phyloP scores from a whole-genome alignment of 2,797 vertebrate genomes.

The Rallus crepitans region DNA sequence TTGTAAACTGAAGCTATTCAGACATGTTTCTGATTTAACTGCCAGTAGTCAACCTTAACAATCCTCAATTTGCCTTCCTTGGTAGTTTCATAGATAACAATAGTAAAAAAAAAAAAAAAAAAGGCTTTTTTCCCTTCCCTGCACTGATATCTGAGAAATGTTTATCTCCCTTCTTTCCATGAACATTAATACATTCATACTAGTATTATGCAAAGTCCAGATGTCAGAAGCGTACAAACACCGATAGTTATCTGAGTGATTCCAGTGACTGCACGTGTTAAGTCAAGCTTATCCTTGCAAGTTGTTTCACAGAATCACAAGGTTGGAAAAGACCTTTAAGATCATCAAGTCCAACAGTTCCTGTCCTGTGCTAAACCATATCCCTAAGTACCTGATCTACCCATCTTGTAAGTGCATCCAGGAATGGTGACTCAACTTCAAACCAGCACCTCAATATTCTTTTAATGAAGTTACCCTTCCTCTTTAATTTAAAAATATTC shows the following conservation, averaged over 20 bases:
- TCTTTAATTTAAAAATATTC: not conserved
- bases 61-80: not conserved
- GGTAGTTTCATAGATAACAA: not conserved
- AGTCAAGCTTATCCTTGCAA: rapidly evolving
- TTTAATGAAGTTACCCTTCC: not conserved
- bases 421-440: too few species aligned
- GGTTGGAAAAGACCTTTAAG: too few species aligned
- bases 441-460: not conserved
- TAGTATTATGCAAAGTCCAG: not conserved
- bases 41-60: not conserved
- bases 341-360: too few species aligned
- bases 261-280: rapidly evolving
- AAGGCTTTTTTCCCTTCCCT: not conserved
- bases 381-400: too few species aligned
- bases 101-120: not conserved
- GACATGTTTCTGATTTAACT: not conserved
- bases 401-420: too few species aligned
- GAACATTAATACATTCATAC: not conserved
- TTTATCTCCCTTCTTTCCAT: not conserved
- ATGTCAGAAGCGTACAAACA: not conserved
- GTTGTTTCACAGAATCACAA: not conserved
- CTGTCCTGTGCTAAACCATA: too few species aligned
- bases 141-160: not conserved
- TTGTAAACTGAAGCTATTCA: not conserved
- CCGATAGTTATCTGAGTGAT: not conserved